Evolutionary conservation across 2,113 vertebrate genomes (phyloP), one percentile per base, ranked within the genome.

Genomic region (Geococcyx californianus): DNA sequence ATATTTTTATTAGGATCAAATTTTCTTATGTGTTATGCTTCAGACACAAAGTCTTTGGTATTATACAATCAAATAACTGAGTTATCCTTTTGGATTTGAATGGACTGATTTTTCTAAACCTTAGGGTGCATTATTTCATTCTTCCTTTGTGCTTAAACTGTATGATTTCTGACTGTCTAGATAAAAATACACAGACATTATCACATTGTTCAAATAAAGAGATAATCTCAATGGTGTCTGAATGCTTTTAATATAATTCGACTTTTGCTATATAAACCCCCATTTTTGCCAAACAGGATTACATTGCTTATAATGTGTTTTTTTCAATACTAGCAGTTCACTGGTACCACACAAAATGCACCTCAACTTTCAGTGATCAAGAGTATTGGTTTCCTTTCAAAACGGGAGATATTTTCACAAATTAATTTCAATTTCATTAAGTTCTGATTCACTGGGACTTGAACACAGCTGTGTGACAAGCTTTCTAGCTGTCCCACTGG

Each of bases 171-270:
- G 66, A 80, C 92, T 92, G 93, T 38, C 73, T 49, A 84, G 76
- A 94, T 89, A 94, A 96, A 94, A 93, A 54, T 47, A 88, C 38
- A 72, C 13, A 74, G 28, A 7, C 42, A 56, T 84, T 94, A 83
- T 87, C 81, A 76, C 29, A 75, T 75, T 90, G 82, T 89, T 92
- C 76, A 94, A 82, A 94, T 95, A 90, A 96, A 96, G 23, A 51
- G 10, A 70, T 90, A 96, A 91, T 40, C 82, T 94, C 69, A 82
- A 2, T 59, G 52, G 11, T 56, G 45, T 83, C 82, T 94, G 64
- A 84, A 91, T 89, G 59, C 31, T 93, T 13, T 92, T 72, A 68
- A 60, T 60, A 58, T 68, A 78, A 94, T 89, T 94, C 93, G 55
- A 85, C 73, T 94, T 94, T 85, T 69, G 75, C 44, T 83, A 68